phyloP scores from a whole-genome alignment of 2,113 vertebrate species.

The Odobenus rosmarus region DNA sequence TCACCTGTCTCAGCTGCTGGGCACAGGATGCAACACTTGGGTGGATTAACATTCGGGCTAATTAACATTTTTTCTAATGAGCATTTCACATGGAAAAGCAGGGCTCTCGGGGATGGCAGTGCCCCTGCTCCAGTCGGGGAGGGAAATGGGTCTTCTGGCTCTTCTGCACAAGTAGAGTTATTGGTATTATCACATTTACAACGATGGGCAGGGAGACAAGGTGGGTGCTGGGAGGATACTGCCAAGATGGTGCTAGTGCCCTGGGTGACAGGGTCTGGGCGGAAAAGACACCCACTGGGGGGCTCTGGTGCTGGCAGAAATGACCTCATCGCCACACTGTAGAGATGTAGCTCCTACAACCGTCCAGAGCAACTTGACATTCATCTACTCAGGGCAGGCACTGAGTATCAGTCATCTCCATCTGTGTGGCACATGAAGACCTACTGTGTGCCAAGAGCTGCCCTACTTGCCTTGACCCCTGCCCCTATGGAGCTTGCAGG shows the following conservation, averaged over 20 bases:
- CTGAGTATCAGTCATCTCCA: not conserved
- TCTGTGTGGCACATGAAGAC: not conserved
- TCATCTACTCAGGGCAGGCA: not conserved
- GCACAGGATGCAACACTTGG: not conserved
- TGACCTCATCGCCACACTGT: not conserved
- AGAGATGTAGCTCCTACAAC: accelerated
- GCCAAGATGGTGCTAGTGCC: not conserved
- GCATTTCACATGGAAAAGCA: not conserved
- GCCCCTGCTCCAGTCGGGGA: not conserved
- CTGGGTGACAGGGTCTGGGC: not conserved
- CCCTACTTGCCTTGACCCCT: not conserved
- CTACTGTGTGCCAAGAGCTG: not conserved
- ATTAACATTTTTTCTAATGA: constrained; percentile 62
- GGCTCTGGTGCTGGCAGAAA: not conserved
- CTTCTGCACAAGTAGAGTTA: not conserved
- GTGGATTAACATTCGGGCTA: not conserved
- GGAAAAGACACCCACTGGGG: accelerated
- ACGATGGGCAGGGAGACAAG: not conserved
- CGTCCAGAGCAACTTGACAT: not conserved
- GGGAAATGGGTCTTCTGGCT: not conserved
- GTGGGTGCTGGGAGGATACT: not conserved
- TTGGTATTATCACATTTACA: not conserved
- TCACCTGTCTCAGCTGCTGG: not conserved
- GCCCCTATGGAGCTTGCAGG: too few species aligned
- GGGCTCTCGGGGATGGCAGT: not conserved